Evolutionary conservation across 1,140 invertebrate species (phyloP), one percentile per base, ranked within the genome.

Genomic region (Fopius arisanus): DNA sequence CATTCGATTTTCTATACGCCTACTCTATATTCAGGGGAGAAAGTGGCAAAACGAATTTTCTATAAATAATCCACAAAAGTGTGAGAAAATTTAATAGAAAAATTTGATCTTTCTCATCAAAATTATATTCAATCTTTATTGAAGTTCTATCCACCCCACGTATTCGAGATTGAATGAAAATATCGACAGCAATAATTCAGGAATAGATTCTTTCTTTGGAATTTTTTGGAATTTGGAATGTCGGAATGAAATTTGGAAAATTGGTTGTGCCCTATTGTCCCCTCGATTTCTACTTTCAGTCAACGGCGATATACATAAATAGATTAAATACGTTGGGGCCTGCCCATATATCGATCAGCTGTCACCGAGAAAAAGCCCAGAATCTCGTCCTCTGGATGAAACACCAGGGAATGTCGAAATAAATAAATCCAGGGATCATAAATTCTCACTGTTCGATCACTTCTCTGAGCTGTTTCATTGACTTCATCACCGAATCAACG

Each of bases 291-390:
- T n/a, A 23, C 66, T 9, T 67, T 76, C 75, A 76, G 75, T 76
- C 75, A 76, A 76, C 75, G 72, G 72, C 75, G 71, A 76, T 76
- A 73, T 73, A 76, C 70, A 71, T 69, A 54, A 73, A 41, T 63
- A 63, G 63, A 74, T 72, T 54, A 70, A 54, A 66, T 63, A 21
- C 54, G 40, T 29, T 29, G 75, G 75, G 75, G 65, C 70, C 75
- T 67, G 70, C 70, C 75, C 75, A 31, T 51, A 6, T 48, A 66
- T 76, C 59, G 31, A 14, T 40, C 5, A 66, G 33, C 28, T 68
- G 69, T 21, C 37, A 70, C 63, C 67, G 14, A 59, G 43, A 48
- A 48, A 48, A n/a, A n/a, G n/a, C 43, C 43, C 43, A 48, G 16
- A 48, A n/a, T n/a, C n/a, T n/a, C 43, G 26, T 59, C 12, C 26